Conservation (phyloP, 2,113 vertebrate genomes). For the Dissostichus mawsoni region DNA sequence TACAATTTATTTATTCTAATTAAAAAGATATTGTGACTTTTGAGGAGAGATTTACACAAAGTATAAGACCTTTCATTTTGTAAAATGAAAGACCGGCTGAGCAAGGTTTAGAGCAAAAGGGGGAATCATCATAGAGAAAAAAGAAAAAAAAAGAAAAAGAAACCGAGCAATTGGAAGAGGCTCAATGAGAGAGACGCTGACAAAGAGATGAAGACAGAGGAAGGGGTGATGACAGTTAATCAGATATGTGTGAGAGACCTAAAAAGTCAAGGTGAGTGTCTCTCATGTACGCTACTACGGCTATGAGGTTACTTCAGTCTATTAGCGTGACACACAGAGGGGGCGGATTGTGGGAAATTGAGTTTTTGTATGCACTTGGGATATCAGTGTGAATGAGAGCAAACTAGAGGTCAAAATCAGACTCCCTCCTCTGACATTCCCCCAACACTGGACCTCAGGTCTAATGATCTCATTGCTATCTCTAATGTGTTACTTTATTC, state of each 20-base stretch:
- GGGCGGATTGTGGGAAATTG: slow-evolving; percentile 64
- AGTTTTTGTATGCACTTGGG: slow-evolving; percentile 59
- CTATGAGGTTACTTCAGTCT: slow-evolving; percentile 55
- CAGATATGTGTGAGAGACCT: slow-evolving; percentile 55
- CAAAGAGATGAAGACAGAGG: slow-evolving; percentile 20
- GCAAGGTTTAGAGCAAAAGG: neutral
- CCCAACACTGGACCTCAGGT: neutral
- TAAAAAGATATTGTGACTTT: neutral
- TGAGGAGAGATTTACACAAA: slow-evolving; percentile 10
- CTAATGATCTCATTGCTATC: neutral
- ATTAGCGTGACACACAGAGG: slow-evolving; percentile 49
- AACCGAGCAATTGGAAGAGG: neutral
- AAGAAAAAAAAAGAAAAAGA: neutral
- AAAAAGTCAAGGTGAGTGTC: slow-evolving; percentile 56
- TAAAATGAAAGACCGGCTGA: neutral
- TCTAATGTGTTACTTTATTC: neutral
- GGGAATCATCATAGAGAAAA: neutral
- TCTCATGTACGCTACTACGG: slow-evolving; percentile 13
- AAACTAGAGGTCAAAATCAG: slow-evolving; percentile 63
- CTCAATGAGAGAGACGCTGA: neutral
- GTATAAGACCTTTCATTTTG: neutral
- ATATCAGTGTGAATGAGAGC: slow-evolving; percentile 51
- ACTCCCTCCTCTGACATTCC: slow-evolving; percentile 35
- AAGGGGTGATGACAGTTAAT: slow-evolving; percentile 75
- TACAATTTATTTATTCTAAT: slow-evolving; percentile 1